phyloP scores from a whole-genome alignment of 1,140 invertebrate species.

The Trichogramma pretiosum region DNA sequence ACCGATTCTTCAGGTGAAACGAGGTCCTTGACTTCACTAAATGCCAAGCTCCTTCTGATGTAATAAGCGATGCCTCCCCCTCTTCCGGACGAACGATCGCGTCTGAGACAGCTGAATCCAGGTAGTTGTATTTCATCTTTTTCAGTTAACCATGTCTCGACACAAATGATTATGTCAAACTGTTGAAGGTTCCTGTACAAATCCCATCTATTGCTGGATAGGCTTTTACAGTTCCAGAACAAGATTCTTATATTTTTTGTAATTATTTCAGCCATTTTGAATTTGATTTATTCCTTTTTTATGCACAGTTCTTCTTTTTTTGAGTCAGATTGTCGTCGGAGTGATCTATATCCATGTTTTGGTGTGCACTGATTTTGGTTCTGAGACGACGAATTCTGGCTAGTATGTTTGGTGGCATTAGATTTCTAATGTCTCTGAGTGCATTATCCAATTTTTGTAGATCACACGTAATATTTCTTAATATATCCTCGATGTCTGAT shows the following conservation, averaged over 20 bases:
- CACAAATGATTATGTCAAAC: slow-evolving; percentile 1
- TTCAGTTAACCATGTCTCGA: neutral
- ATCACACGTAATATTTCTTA: no score
- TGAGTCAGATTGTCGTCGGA: no score
- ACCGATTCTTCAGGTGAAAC: neutral
- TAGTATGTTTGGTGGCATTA: no score
- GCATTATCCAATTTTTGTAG: no score
- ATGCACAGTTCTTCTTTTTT: no score
- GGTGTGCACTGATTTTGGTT: no score
- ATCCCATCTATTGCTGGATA: neutral
- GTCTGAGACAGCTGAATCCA: neutral
- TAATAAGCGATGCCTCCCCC: neutral
- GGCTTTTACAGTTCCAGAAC: slow-evolving; percentile 1
- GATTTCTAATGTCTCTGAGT: no score
- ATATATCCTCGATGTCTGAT: no score
- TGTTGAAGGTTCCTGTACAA: neutral
- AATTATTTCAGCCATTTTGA: no score
- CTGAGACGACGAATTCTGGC: no score
- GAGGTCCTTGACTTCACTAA: neutral
- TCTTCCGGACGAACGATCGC: neutral
- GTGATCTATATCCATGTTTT: no score
- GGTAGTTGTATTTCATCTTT: neutral
- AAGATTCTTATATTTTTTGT: neutral
- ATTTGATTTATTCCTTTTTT: no score
- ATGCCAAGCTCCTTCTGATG: neutral